A percentile compares a stretch with the other conserved stretches of the same genome.
These are phyloP conservation scores for Enteromius thamalakanensis DNA, from an alignment of 2,797 vertebrate genomes.

Conservation along the genomic window DNA sequence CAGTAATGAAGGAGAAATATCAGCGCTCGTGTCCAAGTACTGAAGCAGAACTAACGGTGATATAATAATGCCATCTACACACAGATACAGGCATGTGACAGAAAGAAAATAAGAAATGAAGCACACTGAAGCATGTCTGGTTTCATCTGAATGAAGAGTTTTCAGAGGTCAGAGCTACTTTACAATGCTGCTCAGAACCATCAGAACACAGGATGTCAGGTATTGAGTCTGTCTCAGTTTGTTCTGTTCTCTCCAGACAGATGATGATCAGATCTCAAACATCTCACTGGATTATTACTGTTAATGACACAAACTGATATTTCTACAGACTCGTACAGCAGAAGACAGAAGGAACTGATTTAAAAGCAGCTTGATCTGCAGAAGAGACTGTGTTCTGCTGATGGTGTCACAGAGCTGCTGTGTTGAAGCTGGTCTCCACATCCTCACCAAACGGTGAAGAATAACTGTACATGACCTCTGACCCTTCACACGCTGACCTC, in stretches of 20 bases:
- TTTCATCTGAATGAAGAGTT: background rate
- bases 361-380: too few relatives aligned
- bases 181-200: too few relatives aligned
- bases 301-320: too few relatives aligned
- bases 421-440: constrained; percentile 43
- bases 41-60: background rate
- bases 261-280: too few relatives aligned
- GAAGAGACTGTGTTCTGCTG: too few relatives aligned
- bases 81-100: background rate
- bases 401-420: background rate
- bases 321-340: too few relatives aligned
- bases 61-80: background rate
- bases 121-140: background rate
- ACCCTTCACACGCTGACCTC: constrained; percentile 60
- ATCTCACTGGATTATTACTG: too few relatives aligned
- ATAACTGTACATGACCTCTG: constrained; percentile 63
- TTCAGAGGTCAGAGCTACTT: background rate
- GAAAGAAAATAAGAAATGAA: background rate
- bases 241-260: too few relatives aligned
- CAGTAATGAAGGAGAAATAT: background rate
- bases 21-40: background rate
- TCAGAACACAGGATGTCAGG: too few relatives aligned
- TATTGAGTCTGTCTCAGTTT: too few relatives aligned
- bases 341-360: too few relatives aligned
- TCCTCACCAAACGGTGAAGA: constrained; percentile 64